A percentile compares a stretch with the other conserved stretches of the same genome.
Evolutionary conservation across 2,888 invertebrate genomes (phyloP).

Genomic region (Yponomeuta cagnagella): DNA sequence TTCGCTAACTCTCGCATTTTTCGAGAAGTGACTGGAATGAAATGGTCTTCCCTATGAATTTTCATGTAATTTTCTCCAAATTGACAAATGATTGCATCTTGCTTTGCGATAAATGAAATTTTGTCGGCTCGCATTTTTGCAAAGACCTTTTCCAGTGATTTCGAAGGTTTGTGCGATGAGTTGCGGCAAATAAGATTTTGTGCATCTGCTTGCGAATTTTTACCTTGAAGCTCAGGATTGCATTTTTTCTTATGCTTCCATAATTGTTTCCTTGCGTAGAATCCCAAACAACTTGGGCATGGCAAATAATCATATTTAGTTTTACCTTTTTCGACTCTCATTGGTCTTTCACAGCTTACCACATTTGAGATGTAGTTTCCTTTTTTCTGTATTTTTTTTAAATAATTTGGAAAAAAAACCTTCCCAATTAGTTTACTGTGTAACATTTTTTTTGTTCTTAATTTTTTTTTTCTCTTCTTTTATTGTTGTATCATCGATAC

Average conservation of each 20-base stretch:
- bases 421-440: too few relatives aligned
- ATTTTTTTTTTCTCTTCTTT: too few relatives aligned
- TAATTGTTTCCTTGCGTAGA: slow-evolving; percentile 25
- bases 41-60: slow-evolving; percentile 27
- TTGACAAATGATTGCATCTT: slow-evolving; percentile 24
- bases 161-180: slow-evolving; percentile 19
- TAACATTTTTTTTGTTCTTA: too few relatives aligned
- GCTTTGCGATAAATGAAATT: slow-evolving; percentile 28
- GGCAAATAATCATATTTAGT: slow-evolving; percentile 19
- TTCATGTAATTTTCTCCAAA: slow-evolving; percentile 25
- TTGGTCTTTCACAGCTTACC: slow-evolving; percentile 25
- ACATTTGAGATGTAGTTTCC: slow-evolving; percentile 28
- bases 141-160: slow-evolving; percentile 30
- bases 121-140: slow-evolving; percentile 28
- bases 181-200: slow-evolving; percentile 25
- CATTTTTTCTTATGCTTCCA: slow-evolving; percentile 27
- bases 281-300: slow-evolving; percentile 22
- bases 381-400: slow-evolving; percentile 22
- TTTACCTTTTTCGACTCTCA: slow-evolving; percentile 21
- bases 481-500: too few relatives aligned
- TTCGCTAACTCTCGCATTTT: slow-evolving; percentile 31
- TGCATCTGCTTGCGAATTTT: slow-evolving; percentile 29
- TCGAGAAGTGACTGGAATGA: slow-evolving; percentile 25
- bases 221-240: slow-evolving; percentile 16
- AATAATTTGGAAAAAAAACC: too few relatives aligned